phyloP scores from a whole-genome alignment of 2,888 invertebrate species.

The Ceramica pisi region DNA sequence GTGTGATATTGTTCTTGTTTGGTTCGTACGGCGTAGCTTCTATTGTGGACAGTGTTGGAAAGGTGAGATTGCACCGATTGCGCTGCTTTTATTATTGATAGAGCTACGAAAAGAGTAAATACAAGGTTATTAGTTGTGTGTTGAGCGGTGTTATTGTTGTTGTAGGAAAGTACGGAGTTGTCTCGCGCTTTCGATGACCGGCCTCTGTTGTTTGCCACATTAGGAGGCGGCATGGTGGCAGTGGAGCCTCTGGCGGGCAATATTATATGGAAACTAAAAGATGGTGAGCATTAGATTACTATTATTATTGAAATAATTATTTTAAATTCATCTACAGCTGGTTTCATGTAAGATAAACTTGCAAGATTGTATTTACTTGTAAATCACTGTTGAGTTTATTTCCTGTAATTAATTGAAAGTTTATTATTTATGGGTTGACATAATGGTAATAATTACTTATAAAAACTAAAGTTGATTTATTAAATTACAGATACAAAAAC shows the following conservation, averaged over 20 bases:
- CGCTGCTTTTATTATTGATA: slow-evolving; percentile 69
- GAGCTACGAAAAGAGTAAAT: slow-evolving; percentile 42
- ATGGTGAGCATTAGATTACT: slow-evolving; percentile 86
- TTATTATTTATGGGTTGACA: background rate
- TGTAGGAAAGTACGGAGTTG: slow-evolving; percentile 92
- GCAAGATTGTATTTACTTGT: background rate
- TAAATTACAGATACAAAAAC: background rate
- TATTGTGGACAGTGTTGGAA: slow-evolving; percentile 79
- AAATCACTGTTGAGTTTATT: background rate
- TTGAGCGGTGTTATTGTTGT: slow-evolving; percentile 65
- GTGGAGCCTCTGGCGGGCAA: slow-evolving; percentile 96
- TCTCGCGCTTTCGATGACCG: slow-evolving; percentile 93
- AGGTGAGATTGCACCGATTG: slow-evolving; percentile 77
- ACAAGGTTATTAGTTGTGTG: slow-evolving; percentile 48
- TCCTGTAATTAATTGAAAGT: background rate
- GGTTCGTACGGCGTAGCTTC: slow-evolving; percentile 79
- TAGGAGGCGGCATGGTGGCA: slow-evolving; percentile 98
- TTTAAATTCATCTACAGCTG: background rate
- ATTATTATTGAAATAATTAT: background rate
- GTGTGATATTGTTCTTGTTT: slow-evolving; percentile 78
- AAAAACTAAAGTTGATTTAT: background rate
- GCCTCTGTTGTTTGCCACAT: slow-evolving; percentile 96
- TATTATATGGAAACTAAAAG: slow-evolving; percentile 97
- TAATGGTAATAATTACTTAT: background rate
- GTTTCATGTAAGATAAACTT: background rate